Base-by-base conservation (phyloP, 2,888 invertebrate genomes). In the Cataglyphis livida region DNA sequence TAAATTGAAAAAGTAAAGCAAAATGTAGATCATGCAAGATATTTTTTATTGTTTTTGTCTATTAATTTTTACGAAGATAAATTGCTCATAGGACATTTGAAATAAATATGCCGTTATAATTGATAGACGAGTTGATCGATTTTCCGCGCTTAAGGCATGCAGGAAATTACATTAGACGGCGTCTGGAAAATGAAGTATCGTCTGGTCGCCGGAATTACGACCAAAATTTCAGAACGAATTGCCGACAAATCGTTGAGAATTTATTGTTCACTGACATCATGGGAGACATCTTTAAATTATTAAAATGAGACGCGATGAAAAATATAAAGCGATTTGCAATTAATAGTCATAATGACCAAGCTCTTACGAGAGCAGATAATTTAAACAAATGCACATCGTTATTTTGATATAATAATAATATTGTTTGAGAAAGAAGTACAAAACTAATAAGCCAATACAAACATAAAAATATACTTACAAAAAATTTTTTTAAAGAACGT, bases 41-140 rank as follows among this genome's bases (percentile, higher is more conserved):
- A 73, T 73, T 73, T 59, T 41, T 51, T 48, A 48, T 18, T 28
- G 10, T 7, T 59, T 54, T 6, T 1, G 6, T 73, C 25, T 28
- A 15, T 18, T 57, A 38, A 28, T 44, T 74, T 48, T 75, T 7
- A 4, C 3, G 21, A 12, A 70, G n/a, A 32, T 61, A 18, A 32
- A 32, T 32, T 51, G 48, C 48, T 65, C 3, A 25, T 68, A 6
- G 3, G 41, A 28, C 18, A 51, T 28, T 41, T n/a, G 25, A 38
- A 48, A 35, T 3, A 28, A 1, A 15, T 10, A 25, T 25, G 7
- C 25, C n/a, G 9, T 28, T 44, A n/a, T 15, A 61, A 59, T 59
- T 28, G 41, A 59, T 4, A 84, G 44, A 35, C 18, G 68, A 32
- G 83, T 86, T 83, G 84, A 75, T 83, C 82, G 78, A 88, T 86